Evolutionary conservation across 2,888 invertebrate genomes (phyloP).

Genomic region (Protophormia terraenovae): DNA sequence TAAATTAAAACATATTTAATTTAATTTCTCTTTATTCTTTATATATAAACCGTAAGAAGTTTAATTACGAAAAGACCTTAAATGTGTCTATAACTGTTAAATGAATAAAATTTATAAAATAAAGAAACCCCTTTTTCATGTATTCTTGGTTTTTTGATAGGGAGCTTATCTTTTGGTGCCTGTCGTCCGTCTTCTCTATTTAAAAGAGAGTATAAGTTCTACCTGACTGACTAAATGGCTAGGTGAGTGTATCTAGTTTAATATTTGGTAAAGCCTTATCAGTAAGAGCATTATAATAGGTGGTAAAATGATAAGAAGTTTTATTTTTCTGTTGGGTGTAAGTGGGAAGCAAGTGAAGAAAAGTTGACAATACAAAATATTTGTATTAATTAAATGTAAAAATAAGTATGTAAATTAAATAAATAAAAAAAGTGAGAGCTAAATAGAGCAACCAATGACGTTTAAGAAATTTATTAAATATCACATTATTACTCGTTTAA

Average conservation of each 20-base stretch:
- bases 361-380: constrained; percentile 1
- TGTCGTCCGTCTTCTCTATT: neutral
- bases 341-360: too few species aligned
- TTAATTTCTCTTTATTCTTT: neutral
- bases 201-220: constrained; percentile 7
- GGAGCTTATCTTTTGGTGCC: constrained; percentile 42
- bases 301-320: constrained; percentile 54
- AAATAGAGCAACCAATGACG: constrained; percentile 8
- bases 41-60: constrained; percentile 4
- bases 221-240: neutral
- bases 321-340: constrained; percentile 11
- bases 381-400: constrained; percentile 8
- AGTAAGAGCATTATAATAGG: constrained; percentile 44
- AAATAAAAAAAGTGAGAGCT: neutral
- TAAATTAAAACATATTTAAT: neutral
- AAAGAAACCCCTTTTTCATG: constrained; percentile 8
- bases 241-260: constrained; percentile 39
- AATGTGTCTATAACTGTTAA: constrained; percentile 18
- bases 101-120: constrained; percentile 17
- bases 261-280: constrained; percentile 51
- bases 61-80: constrained; percentile 1
- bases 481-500: neutral
- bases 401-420: neutral
- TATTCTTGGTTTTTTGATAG: constrained; percentile 10
- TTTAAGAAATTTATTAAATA: neutral